Percentiles rank a stretch among this genome's conserved stretches.
Conservation (phyloP, 2,888 invertebrate species). For the Linyphia triangularis region DNA sequence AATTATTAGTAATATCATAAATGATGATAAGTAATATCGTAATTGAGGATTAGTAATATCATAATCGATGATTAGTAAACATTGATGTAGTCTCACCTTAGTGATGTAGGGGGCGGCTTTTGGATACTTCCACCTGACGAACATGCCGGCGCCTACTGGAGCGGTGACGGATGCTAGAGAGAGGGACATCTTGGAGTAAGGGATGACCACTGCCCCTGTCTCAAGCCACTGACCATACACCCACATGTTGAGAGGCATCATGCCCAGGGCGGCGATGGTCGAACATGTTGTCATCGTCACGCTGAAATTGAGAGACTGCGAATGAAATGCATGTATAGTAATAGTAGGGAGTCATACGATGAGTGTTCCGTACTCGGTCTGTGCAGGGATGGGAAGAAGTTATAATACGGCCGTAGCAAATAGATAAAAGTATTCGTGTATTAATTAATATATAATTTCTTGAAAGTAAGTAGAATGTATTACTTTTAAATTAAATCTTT, state of each 20-base stretch:
- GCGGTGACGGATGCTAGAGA: slow-evolving; percentile 78
- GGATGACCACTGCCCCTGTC: slow-evolving; percentile 77
- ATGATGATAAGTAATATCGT: too few species aligned
- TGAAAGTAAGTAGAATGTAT: too few species aligned
- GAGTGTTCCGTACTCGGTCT: neutral
- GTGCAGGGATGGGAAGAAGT: too few species aligned
- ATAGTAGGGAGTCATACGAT: neutral
- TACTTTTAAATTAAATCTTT: too few species aligned
- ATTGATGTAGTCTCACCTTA: slow-evolving; percentile 78
- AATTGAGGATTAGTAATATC: too few species aligned
- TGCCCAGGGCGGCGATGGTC: slow-evolving; percentile 78
- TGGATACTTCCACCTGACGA: slow-evolving; percentile 78
- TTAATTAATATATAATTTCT: too few species aligned
- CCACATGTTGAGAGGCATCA: slow-evolving; percentile 79
- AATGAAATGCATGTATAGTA: neutral
- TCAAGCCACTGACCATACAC: slow-evolving; percentile 78
- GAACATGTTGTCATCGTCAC: slow-evolving; percentile 79
- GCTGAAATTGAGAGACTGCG: slow-evolving; percentile 75
- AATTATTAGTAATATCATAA: too few species aligned
- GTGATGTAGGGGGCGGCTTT: slow-evolving; percentile 78
- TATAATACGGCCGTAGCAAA: too few species aligned
- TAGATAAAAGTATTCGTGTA: too few species aligned
- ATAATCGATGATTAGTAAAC: too few species aligned
- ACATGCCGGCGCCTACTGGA: slow-evolving; percentile 78
- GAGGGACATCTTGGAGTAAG: slow-evolving; percentile 78